Conservation (phyloP, 2,888 invertebrate species). For the Uloborus plumipes region DNA sequence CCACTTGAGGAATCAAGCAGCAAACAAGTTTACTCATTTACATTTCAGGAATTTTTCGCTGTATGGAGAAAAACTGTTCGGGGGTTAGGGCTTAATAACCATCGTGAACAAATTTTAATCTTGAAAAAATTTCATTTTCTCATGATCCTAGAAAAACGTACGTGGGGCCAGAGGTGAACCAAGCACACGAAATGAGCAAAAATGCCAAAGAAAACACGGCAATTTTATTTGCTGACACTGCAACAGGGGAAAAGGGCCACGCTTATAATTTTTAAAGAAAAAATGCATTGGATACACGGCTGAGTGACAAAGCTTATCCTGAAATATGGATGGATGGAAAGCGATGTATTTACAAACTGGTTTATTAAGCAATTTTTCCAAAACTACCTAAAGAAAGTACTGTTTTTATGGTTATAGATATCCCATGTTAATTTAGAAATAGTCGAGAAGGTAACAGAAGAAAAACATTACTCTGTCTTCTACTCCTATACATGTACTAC, state of each 20-base stretch:
- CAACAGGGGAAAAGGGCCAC: neutral
- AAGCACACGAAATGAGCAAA: neutral
- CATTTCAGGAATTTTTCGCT: neutral
- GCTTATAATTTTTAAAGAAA: neutral
- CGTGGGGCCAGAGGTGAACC: neutral
- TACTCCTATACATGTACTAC: neutral
- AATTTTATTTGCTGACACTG: neutral
- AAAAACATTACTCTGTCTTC: neutral
- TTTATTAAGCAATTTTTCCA: conserved; percentile 1
- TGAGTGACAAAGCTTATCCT: neutral
- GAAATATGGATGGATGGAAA: conserved; percentile 2
- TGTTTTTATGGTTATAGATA: neutral
- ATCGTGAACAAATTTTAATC: neutral
- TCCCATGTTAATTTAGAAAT: neutral
- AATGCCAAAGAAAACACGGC: neutral
- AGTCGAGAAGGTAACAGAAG: neutral
- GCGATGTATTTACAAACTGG: neutral
- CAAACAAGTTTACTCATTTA: conserved; percentile 1
- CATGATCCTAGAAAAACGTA: neutral
- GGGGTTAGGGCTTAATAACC: neutral
- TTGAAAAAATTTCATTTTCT: neutral
- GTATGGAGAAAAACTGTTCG: neutral
- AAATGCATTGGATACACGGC: neutral
- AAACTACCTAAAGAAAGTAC: neutral
- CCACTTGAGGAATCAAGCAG: neutral